Evolutionary conservation across 2,888 invertebrate species (phyloP).

Genomic region (Sinopyrophorus schimmeli): DNA sequence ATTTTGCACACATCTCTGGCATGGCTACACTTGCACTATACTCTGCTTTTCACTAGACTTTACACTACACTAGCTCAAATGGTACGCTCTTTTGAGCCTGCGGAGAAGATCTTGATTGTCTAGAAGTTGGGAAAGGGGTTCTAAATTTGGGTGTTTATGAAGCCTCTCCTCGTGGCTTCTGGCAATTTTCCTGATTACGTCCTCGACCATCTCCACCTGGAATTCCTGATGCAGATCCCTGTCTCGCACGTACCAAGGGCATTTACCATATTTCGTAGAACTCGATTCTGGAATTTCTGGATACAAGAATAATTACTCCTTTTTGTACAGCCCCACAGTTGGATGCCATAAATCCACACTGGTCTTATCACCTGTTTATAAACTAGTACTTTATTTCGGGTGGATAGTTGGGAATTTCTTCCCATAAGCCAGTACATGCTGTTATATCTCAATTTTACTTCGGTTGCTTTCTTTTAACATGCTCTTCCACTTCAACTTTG

Average conservation of each 20-base stretch:
- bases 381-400: conserved; percentile 7
- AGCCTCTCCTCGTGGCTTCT: conserved; percentile 10
- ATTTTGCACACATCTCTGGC: too few species aligned
- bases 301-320: conserved; percentile 8
- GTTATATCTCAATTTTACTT: conserved; percentile 6
- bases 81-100: conserved; percentile 10
- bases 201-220: conserved; percentile 6
- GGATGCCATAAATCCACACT: conserved; percentile 6
- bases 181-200: conserved; percentile 11
- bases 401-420: background rate
- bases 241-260: conserved; percentile 6
- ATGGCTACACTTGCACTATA: too few species aligned
- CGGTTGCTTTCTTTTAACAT: conserved; percentile 5
- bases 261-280: too few species aligned
- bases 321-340: conserved; percentile 11
- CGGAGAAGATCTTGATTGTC: conserved; percentile 8
- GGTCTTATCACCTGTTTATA: conserved; percentile 8
- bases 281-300: conserved; percentile 2
- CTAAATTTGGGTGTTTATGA: conserved; percentile 5
- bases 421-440: conserved; percentile 8
- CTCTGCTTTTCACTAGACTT: conserved; percentile 13
- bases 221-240: conserved; percentile 9
- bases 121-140: conserved; percentile 9
- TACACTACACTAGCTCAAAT: conserved; percentile 1
- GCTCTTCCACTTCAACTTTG: conserved; percentile 8